These are phyloP conservation scores for Eupithecia exiguata DNA, from an alignment of 2,888 invertebrate species.

Conservation along the genomic window DNA sequence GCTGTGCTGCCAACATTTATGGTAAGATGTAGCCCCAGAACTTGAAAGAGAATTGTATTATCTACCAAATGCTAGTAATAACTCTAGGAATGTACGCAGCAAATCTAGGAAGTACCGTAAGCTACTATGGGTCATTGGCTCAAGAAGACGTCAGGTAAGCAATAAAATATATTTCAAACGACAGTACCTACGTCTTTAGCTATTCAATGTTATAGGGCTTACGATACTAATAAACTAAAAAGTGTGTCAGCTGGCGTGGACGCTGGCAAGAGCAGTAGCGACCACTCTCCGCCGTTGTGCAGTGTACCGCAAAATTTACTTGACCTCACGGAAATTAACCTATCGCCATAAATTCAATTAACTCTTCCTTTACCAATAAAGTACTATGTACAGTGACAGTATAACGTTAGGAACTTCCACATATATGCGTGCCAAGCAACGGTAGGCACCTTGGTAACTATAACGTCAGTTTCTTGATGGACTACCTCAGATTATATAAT, in stretches of 20 bases:
- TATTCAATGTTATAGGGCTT: slow-evolving; percentile 48
- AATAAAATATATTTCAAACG: slow-evolving; percentile 68
- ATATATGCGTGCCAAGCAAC: slow-evolving; percentile 19
- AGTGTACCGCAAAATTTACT: slow-evolving; percentile 47
- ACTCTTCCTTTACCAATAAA: slow-evolving; percentile 28
- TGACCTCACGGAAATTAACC: slow-evolving; percentile 46
- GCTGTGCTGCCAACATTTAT: slow-evolving; percentile 10
- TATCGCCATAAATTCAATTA: slow-evolving; percentile 42
- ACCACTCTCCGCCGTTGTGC: slow-evolving; percentile 43
- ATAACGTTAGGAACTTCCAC: slow-evolving; percentile 12
- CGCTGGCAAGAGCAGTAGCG: slow-evolving; percentile 24
- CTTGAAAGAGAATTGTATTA: slow-evolving; percentile 16
- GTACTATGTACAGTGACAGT: not conserved
- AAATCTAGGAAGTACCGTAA: slow-evolving; percentile 71
- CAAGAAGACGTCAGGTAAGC: slow-evolving; percentile 71
- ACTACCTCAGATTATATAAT: slow-evolving; percentile 2
- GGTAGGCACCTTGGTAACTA: slow-evolving; percentile 12
- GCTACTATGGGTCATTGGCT: slow-evolving; percentile 74
- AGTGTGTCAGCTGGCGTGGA: slow-evolving; percentile 20
- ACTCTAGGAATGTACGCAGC: slow-evolving; percentile 62
- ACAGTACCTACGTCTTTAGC: slow-evolving; percentile 62
- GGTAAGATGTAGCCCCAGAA: slow-evolving; percentile 8
- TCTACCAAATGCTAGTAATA: slow-evolving; percentile 47
- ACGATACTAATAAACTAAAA: slow-evolving; percentile 39
- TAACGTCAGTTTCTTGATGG: not conserved